Evolutionary conservation across 2,113 vertebrate genomes (phyloP), one percentile per base, ranked within the genome.

Genomic region (Oryzias curvinotus): DNA sequence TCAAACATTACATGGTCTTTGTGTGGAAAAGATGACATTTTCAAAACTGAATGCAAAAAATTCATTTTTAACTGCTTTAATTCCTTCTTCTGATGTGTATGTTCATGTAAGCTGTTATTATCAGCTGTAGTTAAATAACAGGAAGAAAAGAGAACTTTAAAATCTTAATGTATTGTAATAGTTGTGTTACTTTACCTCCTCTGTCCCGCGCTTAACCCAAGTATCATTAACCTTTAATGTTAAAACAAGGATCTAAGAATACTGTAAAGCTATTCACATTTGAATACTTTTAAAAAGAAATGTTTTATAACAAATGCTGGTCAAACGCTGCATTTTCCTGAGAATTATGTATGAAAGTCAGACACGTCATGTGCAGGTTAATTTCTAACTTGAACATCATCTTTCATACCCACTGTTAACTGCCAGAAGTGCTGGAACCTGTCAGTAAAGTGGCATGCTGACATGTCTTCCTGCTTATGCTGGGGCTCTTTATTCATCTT

Each of bases 401-500:
- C 36, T 19, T 52, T 50, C 53, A 56, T 52, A 58, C 62, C 26
- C 59, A 12, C 21, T 26, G 30, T 53, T 53, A n/a, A 53, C 12
- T 48, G n/a, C n/a, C n/a, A 18, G 7, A 10, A 10, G 10, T 19
- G 1, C 0, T 17, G 13, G 28, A 49, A 50, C 30, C 28, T 30
- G 17, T 36, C 28, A 53, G 12, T 7, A 53, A 36, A 17, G 18
- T 50, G 4, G 48, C 51, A 3, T 25, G 17, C 67, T 48, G 60
- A 17, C 8, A 47, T 47, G 36, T 58, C 58, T 46, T 73, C 49
- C 68, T 68, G 52, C 72, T 73, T 52, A 70, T 53, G 51, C 28
- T 4, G 69, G 62, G 71, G 44, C 54, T 59, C 26, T 42, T 62
- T 42, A 21, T 75, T 45, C 60, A 47, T 51, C 53, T 83, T 73